phyloP scores from a whole-genome alignment of 2,113 vertebrate species.

The Neopipo cinnamomea region DNA sequence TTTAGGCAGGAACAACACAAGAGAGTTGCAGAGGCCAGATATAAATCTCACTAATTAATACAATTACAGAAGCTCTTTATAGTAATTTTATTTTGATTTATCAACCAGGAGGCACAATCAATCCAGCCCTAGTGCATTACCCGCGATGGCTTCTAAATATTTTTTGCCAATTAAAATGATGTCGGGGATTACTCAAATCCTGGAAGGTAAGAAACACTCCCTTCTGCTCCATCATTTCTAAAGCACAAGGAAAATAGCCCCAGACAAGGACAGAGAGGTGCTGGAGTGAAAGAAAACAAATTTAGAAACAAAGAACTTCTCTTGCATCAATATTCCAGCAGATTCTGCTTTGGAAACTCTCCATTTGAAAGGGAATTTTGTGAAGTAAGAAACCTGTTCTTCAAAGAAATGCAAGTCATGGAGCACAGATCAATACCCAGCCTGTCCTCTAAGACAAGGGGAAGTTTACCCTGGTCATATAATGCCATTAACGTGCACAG shows the following conservation, averaged over 20 bases:
- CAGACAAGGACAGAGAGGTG: background rate
- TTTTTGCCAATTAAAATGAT: background rate
- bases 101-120: background rate
- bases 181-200: background rate
- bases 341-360: background rate
- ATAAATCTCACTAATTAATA: conserved; percentile 6
- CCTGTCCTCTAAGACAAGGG: background rate
- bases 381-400: background rate
- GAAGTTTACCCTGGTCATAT: background rate
- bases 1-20: background rate
- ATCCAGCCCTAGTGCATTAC: background rate
- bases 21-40: background rate
- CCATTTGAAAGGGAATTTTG: background rate
- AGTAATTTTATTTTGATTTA: background rate
- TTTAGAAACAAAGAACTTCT: background rate
- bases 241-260: background rate
- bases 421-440: background rate
- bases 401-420: background rate
- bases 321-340: background rate
- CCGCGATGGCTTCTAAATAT: background rate
- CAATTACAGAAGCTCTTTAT: background rate
- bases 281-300: background rate
- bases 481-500: background rate
- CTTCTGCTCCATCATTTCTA: background rate
- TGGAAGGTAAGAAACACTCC: background rate